Evolutionary conservation across 2,797 vertebrate species (phyloP), one percentile per base, ranked within the genome.

Genomic region (Poliocrania exsul): DNA sequence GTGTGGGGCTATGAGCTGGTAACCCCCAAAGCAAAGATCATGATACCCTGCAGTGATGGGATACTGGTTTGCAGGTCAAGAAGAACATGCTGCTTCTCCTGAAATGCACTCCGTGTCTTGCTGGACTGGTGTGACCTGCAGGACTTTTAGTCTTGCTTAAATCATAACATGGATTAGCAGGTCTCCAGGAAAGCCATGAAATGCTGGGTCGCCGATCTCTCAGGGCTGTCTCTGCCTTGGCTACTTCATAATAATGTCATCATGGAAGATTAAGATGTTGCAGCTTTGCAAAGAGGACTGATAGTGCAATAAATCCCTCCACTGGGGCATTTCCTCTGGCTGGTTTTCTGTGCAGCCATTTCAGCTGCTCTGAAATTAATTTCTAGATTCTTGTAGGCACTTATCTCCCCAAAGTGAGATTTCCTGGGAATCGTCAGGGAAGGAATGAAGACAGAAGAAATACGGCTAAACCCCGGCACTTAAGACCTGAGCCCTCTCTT

Each of bases 361-460:
- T 92, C 81, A 82, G 47, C 95, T 87, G 38, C 65, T 92, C 58
- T 49, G 85, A 96, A 94, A 96, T 82, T 84, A 91, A 93, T 91
- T 94, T 88, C 84, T 83, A 70, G 72, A 90, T 95, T 96, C 96
- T 79, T 95, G 70, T 82, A 92, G 71, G 50, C 47, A 72, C 84
- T 95, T 85, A 75, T 94, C 92, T 96, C 95, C 92, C 92, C 62
- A 10, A 95, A 93, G 69, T 94, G 81, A 96, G 95, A 74, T 95
- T 97, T 97, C 89, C 94, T 86, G 93, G 75, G 78, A 92, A 94
- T 95, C n/a, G 2, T 73, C 31, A 16, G 56, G 84, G 78, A 88
- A 94, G 72, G 65, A 90, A 95, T 88, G 91, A 78, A 78, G 90
- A 78, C 78, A 94, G 77, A 92, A 96, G 85, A 95, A 94, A 92